Evolutionary conservation across 1,140 invertebrate species (phyloP).

Genomic region (Hyles vespertilio): DNA sequence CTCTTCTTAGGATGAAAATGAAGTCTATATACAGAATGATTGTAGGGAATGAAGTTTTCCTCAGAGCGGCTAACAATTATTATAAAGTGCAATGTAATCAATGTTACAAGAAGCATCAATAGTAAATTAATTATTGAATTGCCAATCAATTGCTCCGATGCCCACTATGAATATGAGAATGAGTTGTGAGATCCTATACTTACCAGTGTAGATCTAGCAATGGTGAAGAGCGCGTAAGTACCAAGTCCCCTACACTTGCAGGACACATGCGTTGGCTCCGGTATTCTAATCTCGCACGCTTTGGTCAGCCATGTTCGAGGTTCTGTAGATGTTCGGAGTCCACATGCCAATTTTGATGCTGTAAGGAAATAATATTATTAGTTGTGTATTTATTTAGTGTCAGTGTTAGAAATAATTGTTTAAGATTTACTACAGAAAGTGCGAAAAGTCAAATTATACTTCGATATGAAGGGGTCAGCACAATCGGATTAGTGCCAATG

Average conservation of each 20-base stretch:
- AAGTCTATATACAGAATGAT: no score
- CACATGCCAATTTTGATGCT: constrained; percentile 60
- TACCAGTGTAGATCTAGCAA: constrained; percentile 53
- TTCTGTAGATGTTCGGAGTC: constrained; percentile 37
- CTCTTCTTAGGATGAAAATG: no score
- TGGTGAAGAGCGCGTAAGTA: constrained; percentile 52
- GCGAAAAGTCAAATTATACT: no score
- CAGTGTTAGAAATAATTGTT: no score
- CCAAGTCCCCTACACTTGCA: constrained; percentile 54
- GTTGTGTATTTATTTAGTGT: no score
- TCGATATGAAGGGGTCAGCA: no score
- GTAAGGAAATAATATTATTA: not conserved
- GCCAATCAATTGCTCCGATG: not conserved
- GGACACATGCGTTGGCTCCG: constrained; percentile 43
- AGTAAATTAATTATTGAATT: not conserved
- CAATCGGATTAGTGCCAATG: no score
- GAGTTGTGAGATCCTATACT: constrained; percentile 20
- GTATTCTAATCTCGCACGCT: constrained; percentile 52
- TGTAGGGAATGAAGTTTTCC: no score
- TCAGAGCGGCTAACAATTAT: no score
- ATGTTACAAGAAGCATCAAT: not conserved
- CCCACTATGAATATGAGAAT: not conserved
- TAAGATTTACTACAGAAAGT: no score
- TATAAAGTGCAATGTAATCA: no score
- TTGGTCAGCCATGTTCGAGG: constrained; percentile 46